Percentiles rank a stretch among this genome's conserved stretches.
Evolutionary conservation across 1,140 invertebrate species (phyloP).

Genomic region (Heliconius melpomene): DNA sequence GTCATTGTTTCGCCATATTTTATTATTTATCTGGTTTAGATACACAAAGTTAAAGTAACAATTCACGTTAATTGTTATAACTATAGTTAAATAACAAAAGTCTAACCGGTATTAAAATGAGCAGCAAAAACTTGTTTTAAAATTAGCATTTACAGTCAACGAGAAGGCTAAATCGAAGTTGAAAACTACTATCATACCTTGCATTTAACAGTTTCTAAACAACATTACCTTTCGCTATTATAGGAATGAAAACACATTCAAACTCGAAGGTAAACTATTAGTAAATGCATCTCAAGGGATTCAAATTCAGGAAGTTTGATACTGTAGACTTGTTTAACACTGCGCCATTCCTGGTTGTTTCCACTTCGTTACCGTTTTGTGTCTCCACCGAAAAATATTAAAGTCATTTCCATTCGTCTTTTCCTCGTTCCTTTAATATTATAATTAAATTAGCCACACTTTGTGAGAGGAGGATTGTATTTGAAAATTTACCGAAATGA

Average conservation of each 20-base stretch:
- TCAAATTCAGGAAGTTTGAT: conserved; percentile 20
- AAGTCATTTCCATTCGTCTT: not conserved
- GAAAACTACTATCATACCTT: not conserved
- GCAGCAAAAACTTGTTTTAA: not conserved
- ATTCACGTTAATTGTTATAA: not conserved
- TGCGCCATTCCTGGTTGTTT: conserved; percentile 23
- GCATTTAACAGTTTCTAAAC: conserved; percentile 13
- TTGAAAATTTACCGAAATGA: not conserved
- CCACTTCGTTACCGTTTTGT: conserved; percentile 18
- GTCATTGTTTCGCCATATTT: not conserved
- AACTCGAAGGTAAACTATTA: conserved; percentile 20
- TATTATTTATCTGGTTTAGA: not conserved
- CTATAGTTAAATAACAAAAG: not conserved
- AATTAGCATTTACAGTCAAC: not conserved
- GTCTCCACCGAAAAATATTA: not conserved
- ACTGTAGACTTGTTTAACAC: not conserved
- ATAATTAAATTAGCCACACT: conserved; percentile 7
- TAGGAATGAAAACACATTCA: conserved; percentile 26
- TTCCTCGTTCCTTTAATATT: conserved; percentile 4
- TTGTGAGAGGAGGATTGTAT: not conserved
- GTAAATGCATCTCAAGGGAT: conserved; percentile 16
- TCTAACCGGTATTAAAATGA: not conserved
- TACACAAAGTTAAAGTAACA: not conserved
- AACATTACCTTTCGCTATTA: not conserved
- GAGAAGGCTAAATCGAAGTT: not conserved